Base-by-base conservation (phyloP, 2,888 invertebrate genomes). In the Andrena bucephala region DNA sequence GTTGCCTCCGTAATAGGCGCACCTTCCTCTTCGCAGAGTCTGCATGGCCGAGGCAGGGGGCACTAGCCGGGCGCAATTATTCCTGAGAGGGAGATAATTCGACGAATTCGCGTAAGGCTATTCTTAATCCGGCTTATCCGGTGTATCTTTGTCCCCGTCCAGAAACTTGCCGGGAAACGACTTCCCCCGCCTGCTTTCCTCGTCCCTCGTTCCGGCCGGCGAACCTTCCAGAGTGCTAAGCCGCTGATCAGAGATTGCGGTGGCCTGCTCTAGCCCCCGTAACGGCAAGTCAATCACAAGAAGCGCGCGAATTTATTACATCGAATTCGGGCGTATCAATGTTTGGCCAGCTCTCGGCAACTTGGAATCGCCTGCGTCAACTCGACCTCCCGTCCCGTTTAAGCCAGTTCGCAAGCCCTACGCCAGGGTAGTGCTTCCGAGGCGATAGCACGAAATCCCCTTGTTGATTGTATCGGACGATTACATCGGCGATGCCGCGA, bases 241-340 rank as follows among this genome's bases (percentile, higher is more conserved):
- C 87, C 83, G 77, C 57, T 74, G 91, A 91, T 91, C 89, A 79
- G 85, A 91, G 90, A 91, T 91, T 91, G 89, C 76, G 85, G 65
- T 36, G 48, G 83, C 71, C 66, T 73, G 62, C 20, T 8, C 20
- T 52, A 52, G 72, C 27, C 54, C 62, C 48, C 62, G 59, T 77
- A 84, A 70, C 74, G 70, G 59, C 77, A 76, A 89, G 91, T 89
- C 90, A 89, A 91, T 91, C 90, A 84, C 83, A 85, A 77, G 83
- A 80, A 90, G 87, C 86, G 87, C 81, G 89, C 83, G 89, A 91
- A 91, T 91, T 91, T 91, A 91, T 91, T 89, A 90, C 86, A 63
- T 71, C 65, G 82, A 83, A 88, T 83, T 83, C 83, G 70, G 75
- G 83, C n/a, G 82, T 91, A 91, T 91, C 91, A 85, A 82, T 91